A percentile compares a stretch with the other conserved stretches of the same genome.
phyloP scores from a whole-genome alignment of 2,888 invertebrate species.

The Agriopis leucophaearia region DNA sequence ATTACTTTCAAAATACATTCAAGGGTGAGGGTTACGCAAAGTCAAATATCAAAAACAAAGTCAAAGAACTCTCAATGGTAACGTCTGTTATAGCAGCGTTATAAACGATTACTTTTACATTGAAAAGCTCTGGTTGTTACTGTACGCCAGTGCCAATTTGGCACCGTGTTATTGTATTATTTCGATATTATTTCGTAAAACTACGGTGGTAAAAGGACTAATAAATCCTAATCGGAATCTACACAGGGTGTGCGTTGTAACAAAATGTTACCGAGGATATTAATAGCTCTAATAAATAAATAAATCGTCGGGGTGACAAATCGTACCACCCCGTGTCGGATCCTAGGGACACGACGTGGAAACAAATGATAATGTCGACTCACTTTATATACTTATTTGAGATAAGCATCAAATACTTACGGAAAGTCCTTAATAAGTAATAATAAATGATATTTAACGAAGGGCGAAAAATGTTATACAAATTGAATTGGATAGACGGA shows the following conservation, averaged over 20 bases:
- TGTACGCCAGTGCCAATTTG: neutral
- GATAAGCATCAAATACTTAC: slow-evolving; percentile 37
- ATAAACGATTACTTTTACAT: neutral
- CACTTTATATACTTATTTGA: slow-evolving; percentile 43
- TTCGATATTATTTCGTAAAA: neutral
- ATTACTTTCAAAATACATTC: slow-evolving; percentile 3
- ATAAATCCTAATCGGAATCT: slow-evolving; percentile 5
- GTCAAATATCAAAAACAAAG: slow-evolving; percentile 18
- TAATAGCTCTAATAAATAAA: slow-evolving; percentile 46
- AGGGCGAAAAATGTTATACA: neutral
- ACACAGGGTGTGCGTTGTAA: slow-evolving; percentile 40
- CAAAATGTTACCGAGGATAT: slow-evolving; percentile 49
- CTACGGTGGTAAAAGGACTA: neutral
- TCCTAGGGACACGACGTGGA: slow-evolving; percentile 44
- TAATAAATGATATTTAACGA: neutral
- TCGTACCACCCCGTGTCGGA: slow-evolving; percentile 62
- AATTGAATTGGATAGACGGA: neutral
- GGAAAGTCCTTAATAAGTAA: slow-evolving; percentile 16
- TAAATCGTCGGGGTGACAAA: slow-evolving; percentile 47
- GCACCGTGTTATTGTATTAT: neutral
- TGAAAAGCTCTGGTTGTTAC: neutral
- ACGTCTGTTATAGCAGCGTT: neutral
- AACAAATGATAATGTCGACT: slow-evolving; percentile 43
- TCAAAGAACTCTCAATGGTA: slow-evolving; percentile 24
- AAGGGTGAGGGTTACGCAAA: slow-evolving; percentile 20